Conservation (phyloP, 2,113 vertebrate genomes). For the Psittacara wagleri region DNA sequence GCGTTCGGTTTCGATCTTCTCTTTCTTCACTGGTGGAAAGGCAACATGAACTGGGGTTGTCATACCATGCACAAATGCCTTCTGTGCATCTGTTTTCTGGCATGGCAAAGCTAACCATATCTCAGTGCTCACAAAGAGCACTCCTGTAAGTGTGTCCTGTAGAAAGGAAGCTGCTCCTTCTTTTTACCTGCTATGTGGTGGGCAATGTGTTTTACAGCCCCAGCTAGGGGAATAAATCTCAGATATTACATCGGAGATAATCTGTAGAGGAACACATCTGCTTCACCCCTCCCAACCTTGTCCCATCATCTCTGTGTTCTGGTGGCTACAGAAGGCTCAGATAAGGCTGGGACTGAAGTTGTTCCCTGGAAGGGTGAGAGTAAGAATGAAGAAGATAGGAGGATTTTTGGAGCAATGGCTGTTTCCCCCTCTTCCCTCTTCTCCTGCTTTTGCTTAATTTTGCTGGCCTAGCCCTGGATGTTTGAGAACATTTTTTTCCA, state of each 20-base stretch:
- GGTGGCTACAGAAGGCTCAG: neutral
- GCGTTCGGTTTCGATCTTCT: neutral
- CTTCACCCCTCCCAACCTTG: neutral
- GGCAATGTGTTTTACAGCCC: neutral
- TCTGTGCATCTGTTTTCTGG: neutral
- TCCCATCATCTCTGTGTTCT: neutral
- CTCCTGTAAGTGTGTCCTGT: accelerated
- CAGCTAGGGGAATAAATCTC: neutral
- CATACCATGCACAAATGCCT: too few species aligned
- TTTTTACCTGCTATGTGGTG: neutral
- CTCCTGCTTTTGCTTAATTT: neutral
- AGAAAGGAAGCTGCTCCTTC: neutral
- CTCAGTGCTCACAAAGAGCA: neutral
- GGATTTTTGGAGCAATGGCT: neutral
- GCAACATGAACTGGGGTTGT: neutral
- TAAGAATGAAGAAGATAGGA: neutral
- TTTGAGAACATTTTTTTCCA: neutral
- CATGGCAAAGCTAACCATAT: neutral
- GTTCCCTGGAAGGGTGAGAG: neutral
- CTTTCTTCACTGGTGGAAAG: neutral
- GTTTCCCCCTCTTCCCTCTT: accelerated
- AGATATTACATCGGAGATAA: neutral
- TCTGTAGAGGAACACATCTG: neutral
- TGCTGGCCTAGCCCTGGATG: neutral
- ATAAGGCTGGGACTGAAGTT: neutral